These are phyloP conservation scores for Leptopilina boulardi DNA, from an alignment of 1,140 invertebrate species.

Conservation along the genomic window DNA sequence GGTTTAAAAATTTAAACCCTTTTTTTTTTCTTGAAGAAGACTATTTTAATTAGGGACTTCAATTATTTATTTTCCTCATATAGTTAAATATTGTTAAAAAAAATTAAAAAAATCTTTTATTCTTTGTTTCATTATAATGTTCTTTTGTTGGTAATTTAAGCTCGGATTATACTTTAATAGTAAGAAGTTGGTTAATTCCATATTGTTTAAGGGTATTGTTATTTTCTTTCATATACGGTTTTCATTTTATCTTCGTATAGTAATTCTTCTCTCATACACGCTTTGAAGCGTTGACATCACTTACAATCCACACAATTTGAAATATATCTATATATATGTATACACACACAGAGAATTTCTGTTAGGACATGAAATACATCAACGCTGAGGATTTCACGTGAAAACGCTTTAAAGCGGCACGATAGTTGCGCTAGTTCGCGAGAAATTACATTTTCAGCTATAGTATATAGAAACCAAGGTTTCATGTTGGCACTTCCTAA, in stretches of 20 bases:
- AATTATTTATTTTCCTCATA: too few relatives aligned
- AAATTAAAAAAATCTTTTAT: too few relatives aligned
- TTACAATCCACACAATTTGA: background rate
- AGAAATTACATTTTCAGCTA: conserved; percentile 27
- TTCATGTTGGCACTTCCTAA: conserved; percentile 6
- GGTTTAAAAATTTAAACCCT: too few relatives aligned
- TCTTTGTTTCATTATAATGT: background rate
- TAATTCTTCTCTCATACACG: background rate
- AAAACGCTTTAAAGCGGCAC: conserved; percentile 15
- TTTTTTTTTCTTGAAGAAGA: too few relatives aligned
- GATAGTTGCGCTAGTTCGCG: conserved; percentile 3
- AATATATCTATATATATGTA: background rate
- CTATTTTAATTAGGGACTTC: too few relatives aligned
- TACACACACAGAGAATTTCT: background rate
- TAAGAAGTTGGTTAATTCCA: background rate
- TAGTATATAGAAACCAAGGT: conserved; percentile 12
- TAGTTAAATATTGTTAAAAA: too few relatives aligned
- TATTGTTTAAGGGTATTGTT: background rate
- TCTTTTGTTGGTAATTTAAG: background rate
- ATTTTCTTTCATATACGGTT: background rate
- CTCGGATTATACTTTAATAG: too few relatives aligned
- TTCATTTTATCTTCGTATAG: conserved; percentile 1
- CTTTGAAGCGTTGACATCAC: background rate
- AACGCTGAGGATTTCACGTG: background rate
- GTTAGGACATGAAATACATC: conserved; percentile 4